phyloP scores from a whole-genome alignment of 2,888 invertebrate species.

The Limnephilus lunatus region DNA sequence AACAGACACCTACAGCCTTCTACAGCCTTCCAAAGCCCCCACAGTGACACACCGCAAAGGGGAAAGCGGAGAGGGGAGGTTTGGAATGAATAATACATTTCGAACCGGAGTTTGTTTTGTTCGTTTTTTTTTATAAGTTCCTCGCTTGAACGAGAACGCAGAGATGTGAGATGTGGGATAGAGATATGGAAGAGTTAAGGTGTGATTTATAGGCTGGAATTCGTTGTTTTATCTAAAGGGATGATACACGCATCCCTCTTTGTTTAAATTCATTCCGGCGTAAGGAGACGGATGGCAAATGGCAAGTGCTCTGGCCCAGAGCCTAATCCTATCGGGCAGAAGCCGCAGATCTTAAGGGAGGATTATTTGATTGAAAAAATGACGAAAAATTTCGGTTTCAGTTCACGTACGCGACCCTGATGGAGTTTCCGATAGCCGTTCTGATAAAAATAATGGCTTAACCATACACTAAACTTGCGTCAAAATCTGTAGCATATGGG shows the following conservation, averaged over 20 bases:
- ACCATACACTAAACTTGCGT: not conserved
- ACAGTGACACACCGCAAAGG: slow-evolving; percentile 59
- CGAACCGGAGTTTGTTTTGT: slow-evolving; percentile 56
- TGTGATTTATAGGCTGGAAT: slow-evolving; percentile 65
- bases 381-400: slow-evolving; percentile 44
- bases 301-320: not conserved
- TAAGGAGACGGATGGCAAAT: slow-evolving; percentile 50
- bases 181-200: slow-evolving; percentile 63
- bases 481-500: not conserved
- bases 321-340: slow-evolving; percentile 47
- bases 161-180: slow-evolving; percentile 43
- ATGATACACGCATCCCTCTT: slow-evolving; percentile 57
- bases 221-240: slow-evolving; percentile 60
- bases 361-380: slow-evolving; percentile 60
- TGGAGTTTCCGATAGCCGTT: slow-evolving; percentile 42
- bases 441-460: not conserved
- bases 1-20: slow-evolving; percentile 27
- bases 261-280: slow-evolving; percentile 63
- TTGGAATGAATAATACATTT: slow-evolving; percentile 65
- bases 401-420: slow-evolving; percentile 40
- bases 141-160: slow-evolving; percentile 17
- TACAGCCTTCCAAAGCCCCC: slow-evolving; percentile 46
- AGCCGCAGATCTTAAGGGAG: slow-evolving; percentile 19
- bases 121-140: slow-evolving; percentile 58
- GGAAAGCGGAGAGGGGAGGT: slow-evolving; percentile 26